These are phyloP conservation scores for Epinephelus moara DNA, from an alignment of 2,113 vertebrate species.

Conservation along the genomic window DNA sequence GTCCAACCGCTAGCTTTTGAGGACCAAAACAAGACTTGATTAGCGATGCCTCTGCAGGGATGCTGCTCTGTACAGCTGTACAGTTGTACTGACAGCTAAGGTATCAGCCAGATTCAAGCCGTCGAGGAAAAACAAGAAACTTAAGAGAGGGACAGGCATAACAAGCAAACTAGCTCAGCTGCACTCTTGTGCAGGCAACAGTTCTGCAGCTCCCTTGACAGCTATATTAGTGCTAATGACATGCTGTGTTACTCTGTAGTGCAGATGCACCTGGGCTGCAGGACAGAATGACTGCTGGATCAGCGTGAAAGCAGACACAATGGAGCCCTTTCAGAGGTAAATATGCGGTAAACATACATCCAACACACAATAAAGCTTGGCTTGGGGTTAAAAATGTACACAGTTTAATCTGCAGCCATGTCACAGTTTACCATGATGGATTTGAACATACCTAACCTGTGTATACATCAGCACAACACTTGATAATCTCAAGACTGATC, in stretches of 20 bases:
- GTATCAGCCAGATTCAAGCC: constrained; percentile 46
- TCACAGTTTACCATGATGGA: neutral
- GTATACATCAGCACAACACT: neutral
- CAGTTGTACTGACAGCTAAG: constrained; percentile 53
- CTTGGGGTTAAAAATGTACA: neutral
- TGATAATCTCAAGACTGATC: neutral
- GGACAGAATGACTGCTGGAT: constrained; percentile 62
- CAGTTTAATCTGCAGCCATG: neutral
- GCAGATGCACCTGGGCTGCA: constrained; percentile 68
- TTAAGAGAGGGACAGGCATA: constrained; percentile 50
- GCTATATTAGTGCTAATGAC: constrained; percentile 82
- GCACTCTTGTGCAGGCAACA: constrained; percentile 37
- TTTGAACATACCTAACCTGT: neutral
- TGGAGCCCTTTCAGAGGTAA: constrained; percentile 45
- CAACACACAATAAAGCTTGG: neutral
- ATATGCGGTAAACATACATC: constrained; percentile 30
- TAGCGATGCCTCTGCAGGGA: constrained; percentile 63
- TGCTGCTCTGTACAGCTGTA: constrained; percentile 52
- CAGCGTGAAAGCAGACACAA: constrained; percentile 26
- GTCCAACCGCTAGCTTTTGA: constrained; percentile 54
- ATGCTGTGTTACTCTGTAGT: constrained; percentile 66
- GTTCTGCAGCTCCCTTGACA: constrained; percentile 72
- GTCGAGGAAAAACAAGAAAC: constrained; percentile 51
- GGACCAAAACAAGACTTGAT: constrained; percentile 68
- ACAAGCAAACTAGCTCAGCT: constrained; percentile 40